Percentiles rank a stretch among this genome's conserved stretches.
phyloP scores from a whole-genome alignment of 2,113 vertebrate genomes.

The Epinephelus fuscoguttatus region DNA sequence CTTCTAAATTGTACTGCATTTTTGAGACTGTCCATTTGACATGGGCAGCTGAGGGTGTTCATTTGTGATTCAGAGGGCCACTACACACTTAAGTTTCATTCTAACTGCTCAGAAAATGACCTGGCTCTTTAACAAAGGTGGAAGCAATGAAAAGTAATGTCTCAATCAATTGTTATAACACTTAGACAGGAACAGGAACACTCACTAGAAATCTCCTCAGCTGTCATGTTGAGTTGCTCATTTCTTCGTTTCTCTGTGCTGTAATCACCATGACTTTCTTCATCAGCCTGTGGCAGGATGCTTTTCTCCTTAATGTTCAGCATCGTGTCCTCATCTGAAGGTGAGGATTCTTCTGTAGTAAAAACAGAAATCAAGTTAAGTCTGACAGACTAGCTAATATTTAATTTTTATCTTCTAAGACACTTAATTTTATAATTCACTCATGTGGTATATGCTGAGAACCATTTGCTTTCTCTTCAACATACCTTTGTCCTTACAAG shows the following conservation, averaged over 20 bases:
- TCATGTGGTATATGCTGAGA: not conserved
- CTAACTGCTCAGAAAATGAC: no score
- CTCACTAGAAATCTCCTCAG: not conserved
- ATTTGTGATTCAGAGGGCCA: no score
- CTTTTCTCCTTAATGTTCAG: not conserved
- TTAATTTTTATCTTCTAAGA: not conserved
- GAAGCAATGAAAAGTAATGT: not conserved
- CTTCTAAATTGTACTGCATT: no score
- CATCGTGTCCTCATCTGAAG: not conserved
- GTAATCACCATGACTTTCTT: not conserved
- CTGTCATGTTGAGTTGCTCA: fast-evolving
- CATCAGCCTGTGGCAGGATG: not conserved
- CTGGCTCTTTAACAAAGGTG: not conserved
- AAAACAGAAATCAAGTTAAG: not conserved
- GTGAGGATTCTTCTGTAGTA: not conserved
- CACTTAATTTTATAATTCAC: not conserved
- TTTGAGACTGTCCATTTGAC: no score
- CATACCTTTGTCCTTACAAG: not conserved
- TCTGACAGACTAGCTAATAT: not conserved
- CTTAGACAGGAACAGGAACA: not conserved
- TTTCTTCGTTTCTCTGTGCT: not conserved
- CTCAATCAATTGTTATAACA: not conserved
- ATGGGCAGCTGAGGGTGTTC: no score
- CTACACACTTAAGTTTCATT: no score
- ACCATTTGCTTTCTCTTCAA: not conserved